Evolutionary conservation across 2,113 vertebrate genomes (phyloP), one percentile per base, ranked within the genome.

Genomic region (Eudyptes chrysolophus): DNA sequence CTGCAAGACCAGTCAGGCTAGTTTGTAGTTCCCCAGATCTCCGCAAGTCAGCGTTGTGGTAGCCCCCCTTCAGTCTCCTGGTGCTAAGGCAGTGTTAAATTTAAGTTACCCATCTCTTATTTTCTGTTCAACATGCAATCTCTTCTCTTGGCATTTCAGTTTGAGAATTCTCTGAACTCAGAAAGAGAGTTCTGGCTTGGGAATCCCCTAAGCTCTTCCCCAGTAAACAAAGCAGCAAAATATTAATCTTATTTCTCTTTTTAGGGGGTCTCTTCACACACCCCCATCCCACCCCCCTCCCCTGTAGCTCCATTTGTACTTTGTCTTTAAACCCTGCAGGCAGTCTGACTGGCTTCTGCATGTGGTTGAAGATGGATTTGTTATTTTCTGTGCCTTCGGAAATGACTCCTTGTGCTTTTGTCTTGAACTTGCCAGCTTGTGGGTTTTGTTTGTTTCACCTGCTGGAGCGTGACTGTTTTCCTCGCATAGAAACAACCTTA

Each of bases 21-120:
- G 29, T 29, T 21, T 36, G 36, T 51, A 17, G 65, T 26, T 87
- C 58, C 36, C n/a, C 36, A 11, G 42, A 6, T 87, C 30, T 78
- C 26, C 0, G 8, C 26, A 29, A 2, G 4, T 48, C 30, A 30
- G 40, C 1, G 1, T 4, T 29, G 21, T 5, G 3, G 21, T 40
- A 27, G 21, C 74, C 34, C 21, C 27, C 15, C 10, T 38, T 70
- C 16, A 29, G 61, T 13, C 34, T n/a, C 61, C 34, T 42, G 16
- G 9, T 8, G 3, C 34, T n/a, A 5, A 13, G 32, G 30, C 36
- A 26, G 32, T 11, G 44, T 51, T 36, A 27, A 32, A 36, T n/a
- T 36, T 36, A 40, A 55, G 48, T 51, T 68, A 11, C 49, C 11
- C 21, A 7, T 25, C 69, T 46, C 18, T 32, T 30, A 10, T 9